Conservation (phyloP, 2,888 invertebrate species). For the Papilio protenor region DNA sequence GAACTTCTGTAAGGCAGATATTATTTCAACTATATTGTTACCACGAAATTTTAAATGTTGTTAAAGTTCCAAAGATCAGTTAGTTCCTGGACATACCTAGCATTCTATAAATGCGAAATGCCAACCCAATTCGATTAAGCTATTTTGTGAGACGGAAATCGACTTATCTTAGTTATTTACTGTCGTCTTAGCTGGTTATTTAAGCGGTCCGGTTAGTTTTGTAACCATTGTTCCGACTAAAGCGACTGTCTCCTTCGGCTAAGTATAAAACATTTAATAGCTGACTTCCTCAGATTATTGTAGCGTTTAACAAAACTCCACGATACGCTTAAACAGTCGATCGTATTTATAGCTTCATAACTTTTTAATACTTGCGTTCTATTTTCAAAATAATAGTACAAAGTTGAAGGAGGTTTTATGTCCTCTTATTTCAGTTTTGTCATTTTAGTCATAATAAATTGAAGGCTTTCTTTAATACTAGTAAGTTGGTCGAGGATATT, state of each 20-base stretch:
- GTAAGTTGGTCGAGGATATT: conserved; percentile 29
- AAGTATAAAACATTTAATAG: conserved; percentile 36
- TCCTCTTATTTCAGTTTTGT: conserved; percentile 31
- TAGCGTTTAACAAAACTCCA: neutral
- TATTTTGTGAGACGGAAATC: conserved; percentile 48
- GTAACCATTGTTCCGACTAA: conserved; percentile 51
- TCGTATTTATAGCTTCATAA: conserved; percentile 22
- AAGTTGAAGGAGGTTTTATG: conserved; percentile 27
- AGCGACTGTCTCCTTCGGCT: conserved; percentile 50
- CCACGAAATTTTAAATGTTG: too few species aligned
- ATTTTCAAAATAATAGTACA: conserved; percentile 25
- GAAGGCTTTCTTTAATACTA: conserved; percentile 31
- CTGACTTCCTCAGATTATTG: conserved; percentile 9
- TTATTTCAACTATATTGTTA: too few species aligned
- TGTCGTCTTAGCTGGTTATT: conserved; percentile 48
- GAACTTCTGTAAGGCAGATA: too few species aligned
- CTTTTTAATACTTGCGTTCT: conserved; percentile 16
- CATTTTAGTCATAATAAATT: conserved; percentile 39
- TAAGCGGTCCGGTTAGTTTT: conserved; percentile 50
- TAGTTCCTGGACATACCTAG: conserved; percentile 17
- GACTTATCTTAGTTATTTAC: conserved; percentile 51
- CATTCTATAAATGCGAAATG: conserved; percentile 42
- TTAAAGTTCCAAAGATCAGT: too few species aligned
- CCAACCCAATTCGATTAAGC: conserved; percentile 42
- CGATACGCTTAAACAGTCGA: neutral